Conservation (phyloP, 2,113 vertebrate species). For the Prunella fulvescens region DNA sequence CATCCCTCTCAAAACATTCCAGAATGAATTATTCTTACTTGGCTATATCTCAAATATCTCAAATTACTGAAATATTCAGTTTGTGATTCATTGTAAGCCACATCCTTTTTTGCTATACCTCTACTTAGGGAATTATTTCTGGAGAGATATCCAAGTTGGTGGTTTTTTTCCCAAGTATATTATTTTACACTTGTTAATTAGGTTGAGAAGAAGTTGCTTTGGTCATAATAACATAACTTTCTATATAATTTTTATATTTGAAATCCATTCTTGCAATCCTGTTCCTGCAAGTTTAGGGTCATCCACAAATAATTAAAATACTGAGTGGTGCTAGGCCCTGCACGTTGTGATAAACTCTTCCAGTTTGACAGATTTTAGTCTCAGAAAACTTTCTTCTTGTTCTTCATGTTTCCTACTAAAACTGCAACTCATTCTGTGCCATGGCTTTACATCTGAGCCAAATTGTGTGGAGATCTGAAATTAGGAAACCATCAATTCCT, state of each 20-base stretch:
- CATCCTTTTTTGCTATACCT: neutral
- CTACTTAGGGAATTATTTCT: neutral
- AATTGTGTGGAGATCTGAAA: neutral
- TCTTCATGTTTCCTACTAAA: neutral
- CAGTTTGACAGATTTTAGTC: neutral
- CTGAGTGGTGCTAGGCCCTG: neutral
- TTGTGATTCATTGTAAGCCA: neutral
- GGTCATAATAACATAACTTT: neutral
- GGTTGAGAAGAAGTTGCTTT: neutral
- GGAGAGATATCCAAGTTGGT: neutral
- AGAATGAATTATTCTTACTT: neutral
- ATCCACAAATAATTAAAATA: neutral
- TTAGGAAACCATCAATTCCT: neutral
- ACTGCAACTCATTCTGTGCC: neutral
- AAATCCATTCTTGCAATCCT: neutral
- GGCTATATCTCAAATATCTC: neutral
- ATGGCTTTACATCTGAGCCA: neutral
- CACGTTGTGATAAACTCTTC: neutral
- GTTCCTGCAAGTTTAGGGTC: neutral
- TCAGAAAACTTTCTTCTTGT: neutral
- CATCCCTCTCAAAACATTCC: neutral
- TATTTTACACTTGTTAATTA: neutral
- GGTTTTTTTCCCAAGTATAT: neutral
- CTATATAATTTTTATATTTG: neutral
- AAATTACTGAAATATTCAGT: neutral